Evolutionary conservation across 2,113 vertebrate species (phyloP).

Genomic region (Lepisosteus osseus): DNA sequence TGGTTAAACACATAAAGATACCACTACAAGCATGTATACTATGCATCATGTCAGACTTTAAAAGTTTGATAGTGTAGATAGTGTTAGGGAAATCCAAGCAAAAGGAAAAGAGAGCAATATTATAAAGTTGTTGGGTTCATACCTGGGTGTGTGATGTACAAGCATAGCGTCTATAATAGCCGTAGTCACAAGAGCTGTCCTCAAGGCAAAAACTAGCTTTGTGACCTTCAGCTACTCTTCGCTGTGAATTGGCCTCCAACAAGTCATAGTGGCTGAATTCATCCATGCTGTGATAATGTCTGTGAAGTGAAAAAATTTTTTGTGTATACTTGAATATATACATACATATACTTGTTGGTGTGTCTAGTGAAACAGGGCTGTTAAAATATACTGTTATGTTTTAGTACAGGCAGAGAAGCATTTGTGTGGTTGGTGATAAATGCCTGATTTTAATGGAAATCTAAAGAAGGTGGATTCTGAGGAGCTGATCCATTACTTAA

Average conservation of each 20-base stretch:
- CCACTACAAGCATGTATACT: too few relatives aligned
- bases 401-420: neutral
- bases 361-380: too few relatives aligned
- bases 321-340: neutral
- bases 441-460: too few relatives aligned
- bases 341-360: too few relatives aligned
- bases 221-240: conserved; percentile 90
- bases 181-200: conserved; percentile 93
- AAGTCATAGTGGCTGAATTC: conserved; percentile 95
- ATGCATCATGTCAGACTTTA: too few relatives aligned
- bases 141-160: conserved; percentile 96
- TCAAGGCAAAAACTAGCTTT: conserved; percentile 97
- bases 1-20: too few relatives aligned
- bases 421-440: too few relatives aligned
- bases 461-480: too few relatives aligned
- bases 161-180: conserved; percentile 87
- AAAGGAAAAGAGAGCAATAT: too few relatives aligned
- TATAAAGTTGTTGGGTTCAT: conserved; percentile 2
- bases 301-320: conserved; percentile 43
- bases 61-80: too few relatives aligned
- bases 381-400: neutral
- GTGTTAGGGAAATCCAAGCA: too few relatives aligned
- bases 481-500: too few relatives aligned
- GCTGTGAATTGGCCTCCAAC: conserved; percentile 71
- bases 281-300: conserved; percentile 97